Evolutionary conservation across 2,797 vertebrate genomes (phyloP).

Genomic region (Typhlichthys subterraneus): DNA sequence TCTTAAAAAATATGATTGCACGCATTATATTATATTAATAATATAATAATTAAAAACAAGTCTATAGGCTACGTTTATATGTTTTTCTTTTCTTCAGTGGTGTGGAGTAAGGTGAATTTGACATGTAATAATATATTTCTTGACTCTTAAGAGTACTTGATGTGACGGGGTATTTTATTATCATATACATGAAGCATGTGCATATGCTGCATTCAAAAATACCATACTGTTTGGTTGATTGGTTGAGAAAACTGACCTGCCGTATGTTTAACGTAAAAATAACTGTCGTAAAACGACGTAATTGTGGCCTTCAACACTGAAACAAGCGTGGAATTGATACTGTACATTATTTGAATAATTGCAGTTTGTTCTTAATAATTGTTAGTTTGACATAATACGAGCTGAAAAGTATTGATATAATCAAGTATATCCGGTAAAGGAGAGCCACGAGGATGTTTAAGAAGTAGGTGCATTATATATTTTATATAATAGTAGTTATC

Average conservation of each 20-base stretch:
- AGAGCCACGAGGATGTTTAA: conserved; percentile 79
- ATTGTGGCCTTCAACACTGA: conserved; percentile 25
- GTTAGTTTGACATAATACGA: not conserved
- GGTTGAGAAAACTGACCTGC: conserved; percentile 7
- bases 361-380: conserved; percentile 9
- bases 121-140: too few species aligned
- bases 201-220: too few species aligned
- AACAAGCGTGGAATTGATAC: conserved; percentile 51
- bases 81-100: too few species aligned
- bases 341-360: conserved; percentile 16
- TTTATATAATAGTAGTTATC: conserved; percentile 27
- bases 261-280: conserved; percentile 2
- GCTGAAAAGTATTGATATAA: conserved; percentile 7
- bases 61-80: too few species aligned
- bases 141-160: too few species aligned
- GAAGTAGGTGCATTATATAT: conserved; percentile 69
- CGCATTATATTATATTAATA: too few species aligned
- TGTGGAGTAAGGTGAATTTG: too few species aligned
- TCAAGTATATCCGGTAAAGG: conserved; percentile 21
- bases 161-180: too few species aligned
- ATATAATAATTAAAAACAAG: too few species aligned
- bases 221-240: too few species aligned
- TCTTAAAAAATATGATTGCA: too few species aligned
- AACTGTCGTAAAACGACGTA: conserved; percentile 57
- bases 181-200: too few species aligned